phyloP scores from a whole-genome alignment of 2,113 vertebrate genomes.

The Vulpes vulpes region DNA sequence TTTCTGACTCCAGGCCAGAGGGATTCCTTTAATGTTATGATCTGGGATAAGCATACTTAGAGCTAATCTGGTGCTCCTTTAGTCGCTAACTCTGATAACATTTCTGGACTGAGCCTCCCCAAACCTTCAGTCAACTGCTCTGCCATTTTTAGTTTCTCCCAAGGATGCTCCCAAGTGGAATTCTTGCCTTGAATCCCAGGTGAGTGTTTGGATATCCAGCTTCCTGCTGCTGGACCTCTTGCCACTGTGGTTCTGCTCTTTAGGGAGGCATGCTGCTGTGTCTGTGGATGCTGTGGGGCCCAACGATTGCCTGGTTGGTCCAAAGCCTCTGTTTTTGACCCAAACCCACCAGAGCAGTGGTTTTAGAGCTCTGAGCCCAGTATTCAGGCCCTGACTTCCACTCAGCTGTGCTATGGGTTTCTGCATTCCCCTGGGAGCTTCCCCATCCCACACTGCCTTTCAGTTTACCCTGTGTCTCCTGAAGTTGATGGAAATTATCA shows the following conservation, averaged over 20 bases:
- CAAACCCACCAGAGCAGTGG: fast-evolving
- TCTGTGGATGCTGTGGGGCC: not conserved
- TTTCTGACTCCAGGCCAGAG: not conserved
- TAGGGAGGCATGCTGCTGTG: fast-evolving
- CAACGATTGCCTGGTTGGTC: fast-evolving
- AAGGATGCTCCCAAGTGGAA: not conserved
- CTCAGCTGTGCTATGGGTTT: not conserved
- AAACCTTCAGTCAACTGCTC: not conserved
- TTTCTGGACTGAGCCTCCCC: not conserved
- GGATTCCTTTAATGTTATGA: not conserved
- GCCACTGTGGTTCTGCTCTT: not conserved
- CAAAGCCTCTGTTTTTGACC: too few relatives aligned
- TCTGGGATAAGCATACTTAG: not conserved
- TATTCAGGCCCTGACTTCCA: not conserved
- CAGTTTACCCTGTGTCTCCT: not conserved
- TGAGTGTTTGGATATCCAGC: not conserved
- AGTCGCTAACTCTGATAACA: not conserved
- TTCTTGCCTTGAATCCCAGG: not conserved
- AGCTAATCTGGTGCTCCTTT: not conserved
- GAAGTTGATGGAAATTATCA: not conserved
- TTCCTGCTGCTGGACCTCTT: not conserved
- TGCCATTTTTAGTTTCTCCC: not conserved
- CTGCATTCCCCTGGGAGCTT: not conserved
- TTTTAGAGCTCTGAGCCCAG: not conserved
- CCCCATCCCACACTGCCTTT: not conserved